Evolutionary conservation across 2,113 vertebrate species (phyloP), one percentile per base, ranked within the genome.

Genomic region (Ceyx melanurus): DNA sequence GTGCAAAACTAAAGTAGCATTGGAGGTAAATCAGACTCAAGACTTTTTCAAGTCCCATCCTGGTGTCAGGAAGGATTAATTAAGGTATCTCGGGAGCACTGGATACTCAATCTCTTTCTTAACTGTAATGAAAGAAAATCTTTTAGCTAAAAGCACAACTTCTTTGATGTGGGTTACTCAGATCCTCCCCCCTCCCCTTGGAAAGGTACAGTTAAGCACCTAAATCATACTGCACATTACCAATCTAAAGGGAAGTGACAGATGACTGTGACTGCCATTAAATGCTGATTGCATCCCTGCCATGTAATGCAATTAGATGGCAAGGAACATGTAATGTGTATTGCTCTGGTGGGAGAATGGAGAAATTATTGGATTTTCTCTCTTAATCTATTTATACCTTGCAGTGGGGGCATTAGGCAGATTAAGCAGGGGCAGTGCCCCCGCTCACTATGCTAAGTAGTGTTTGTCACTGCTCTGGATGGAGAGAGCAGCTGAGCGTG

Each of bases 371-470:
- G 97, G 96, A 98, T 98, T 98, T 98, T 97, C 96, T 95, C 92
- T 97, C 90, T 96, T 98, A 98, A 98, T 98, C 97, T 98, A 97
- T 98, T 98, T 98, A 98, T 67, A 85, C 88, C 95, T 96, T 97
- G 94, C 97, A 97, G 93, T 89, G 95, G 97, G 96, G 97, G 95
- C 97, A 98, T 98, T 98, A 98, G 97, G 97, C 94, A 97, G 93
- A 98, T 98, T 97, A 97, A 97, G 92, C 95, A 75, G 96, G 94
- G 94, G 97, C 92, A 94, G 92, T 97, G 97, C 35, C 42, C 89
- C 93, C 46, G 60, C 89, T 93, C 93, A 51, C 91, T 88, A 96
- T 96, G 97, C 98, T 97, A 97, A 98, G 90, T 82, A 97, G 89
- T 65, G 71, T 93, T 95, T 97, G 94, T 95, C 97, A 97, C 92